Base-by-base conservation (phyloP, 2,113 vertebrate genomes). In the Brachypteracias leptosomus region DNA sequence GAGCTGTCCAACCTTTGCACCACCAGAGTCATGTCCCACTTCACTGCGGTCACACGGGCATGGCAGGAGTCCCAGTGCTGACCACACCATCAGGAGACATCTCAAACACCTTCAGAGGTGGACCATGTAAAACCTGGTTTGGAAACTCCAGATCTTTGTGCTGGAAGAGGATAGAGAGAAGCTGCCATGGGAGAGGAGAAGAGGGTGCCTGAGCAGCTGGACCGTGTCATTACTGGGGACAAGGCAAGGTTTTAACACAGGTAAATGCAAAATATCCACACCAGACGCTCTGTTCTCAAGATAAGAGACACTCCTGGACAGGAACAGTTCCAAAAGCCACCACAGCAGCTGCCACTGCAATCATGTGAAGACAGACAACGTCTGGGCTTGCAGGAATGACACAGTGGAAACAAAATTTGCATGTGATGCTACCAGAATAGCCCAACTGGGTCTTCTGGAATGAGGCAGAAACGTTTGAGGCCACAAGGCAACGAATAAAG, bases 1-100 rank as follows among this genome's bases (percentile, higher is more conserved):
- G 47, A 29, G 47, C n/a, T 24, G 35, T 19, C 36, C 76, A 5
- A 33, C 31, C 26, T 25, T 10, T 1, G 68, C 42, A 59, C 38
- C 1, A 0, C 14, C 13, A 46, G 29, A 15, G 11, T 0, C 2
- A 16, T 9, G 35, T 31, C 26, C 49, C 31, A 12, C 40, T 14
- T 55, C 22, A 10, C 2, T 13, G n/a, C 0, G 2, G 28, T 22
- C 28, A 25, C 84, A 21, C 5, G 4, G 47, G 40, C 1, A 1
- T 3, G 33, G 54, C 70, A n/a, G 38, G 22, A 31, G 21, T 5
- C 11, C 44, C 67, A 51, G 58, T 38, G 66, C 44, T 38, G 66
- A 65, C 33, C 72, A 16, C 49, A 28, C 36, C 9, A 51, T 7
- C 13, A 9, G 36, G 44, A 67, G 49, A 18, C 52, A 22, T 2